These are phyloP conservation scores for Atractosteus spatula DNA, from an alignment of 2,113 vertebrate genomes.

Conservation along the genomic window DNA sequence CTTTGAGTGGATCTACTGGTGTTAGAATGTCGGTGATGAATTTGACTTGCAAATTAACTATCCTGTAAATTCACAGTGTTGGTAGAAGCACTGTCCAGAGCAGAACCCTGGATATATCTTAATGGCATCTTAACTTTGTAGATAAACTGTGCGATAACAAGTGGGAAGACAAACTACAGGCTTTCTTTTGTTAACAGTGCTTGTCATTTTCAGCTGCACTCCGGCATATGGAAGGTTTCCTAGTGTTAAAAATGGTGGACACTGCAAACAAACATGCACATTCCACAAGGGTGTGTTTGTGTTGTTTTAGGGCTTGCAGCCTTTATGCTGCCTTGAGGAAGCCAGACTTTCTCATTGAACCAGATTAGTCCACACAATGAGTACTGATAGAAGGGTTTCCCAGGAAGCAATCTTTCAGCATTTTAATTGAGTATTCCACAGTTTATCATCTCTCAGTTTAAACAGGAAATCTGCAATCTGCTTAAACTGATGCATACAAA, in stretches of 20 bases:
- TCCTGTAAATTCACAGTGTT: no score
- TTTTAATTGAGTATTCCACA: no score
- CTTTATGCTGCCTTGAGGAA: conserved; percentile 19
- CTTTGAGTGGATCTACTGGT: no score
- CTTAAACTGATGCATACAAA: no score
- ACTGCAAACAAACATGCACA: conserved; percentile 39
- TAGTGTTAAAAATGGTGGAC: conserved; percentile 8
- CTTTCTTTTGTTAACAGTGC: not conserved
- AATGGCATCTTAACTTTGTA: no score
- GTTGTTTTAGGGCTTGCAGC: conserved; percentile 11
- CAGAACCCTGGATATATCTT: no score
- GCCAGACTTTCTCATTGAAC: not conserved
- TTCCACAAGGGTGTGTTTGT: conserved; percentile 49
- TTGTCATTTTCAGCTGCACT: not conserved
- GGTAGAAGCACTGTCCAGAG: no score
- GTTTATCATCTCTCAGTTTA: no score
- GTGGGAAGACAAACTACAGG: not conserved
- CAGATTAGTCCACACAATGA: conserved; percentile 2
- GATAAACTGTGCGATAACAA: no score
- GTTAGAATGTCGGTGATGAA: not conserved
- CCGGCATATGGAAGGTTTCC: not conserved
- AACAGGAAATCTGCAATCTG: no score
- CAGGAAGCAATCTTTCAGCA: not conserved
- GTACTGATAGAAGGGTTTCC: not conserved
- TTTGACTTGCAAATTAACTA: not conserved